phyloP scores from a whole-genome alignment of 2,888 invertebrate species.

The Amphipoea oculea region DNA sequence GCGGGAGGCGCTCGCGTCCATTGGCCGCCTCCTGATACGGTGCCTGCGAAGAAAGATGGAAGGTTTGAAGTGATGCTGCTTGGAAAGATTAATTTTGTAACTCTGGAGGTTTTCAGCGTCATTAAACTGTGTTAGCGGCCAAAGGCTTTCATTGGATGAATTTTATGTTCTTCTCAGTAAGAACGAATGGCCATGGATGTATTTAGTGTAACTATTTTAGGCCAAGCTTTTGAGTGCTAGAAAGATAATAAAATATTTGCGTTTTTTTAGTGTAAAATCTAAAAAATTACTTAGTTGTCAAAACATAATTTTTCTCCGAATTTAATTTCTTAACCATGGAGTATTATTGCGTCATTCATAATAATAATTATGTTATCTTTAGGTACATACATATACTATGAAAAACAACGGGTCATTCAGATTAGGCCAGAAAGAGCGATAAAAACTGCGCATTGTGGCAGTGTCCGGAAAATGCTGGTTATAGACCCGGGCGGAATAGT shows the following conservation, averaged over 20 bases:
- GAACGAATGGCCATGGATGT: neutral
- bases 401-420: conserved; percentile 41
- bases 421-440: conserved; percentile 42
- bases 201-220: neutral
- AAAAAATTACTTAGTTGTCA: neutral
- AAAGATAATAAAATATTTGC: neutral
- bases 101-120: neutral
- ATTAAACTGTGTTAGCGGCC: neutral
- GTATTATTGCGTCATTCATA: conserved; percentile 43
- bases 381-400: conserved; percentile 14
- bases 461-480: conserved; percentile 34
- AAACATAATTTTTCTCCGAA: conserved; percentile 17
- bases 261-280: neutral
- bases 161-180: neutral
- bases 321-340: conserved; percentile 24
- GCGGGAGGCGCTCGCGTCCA: conserved; percentile 95
- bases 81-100: neutral
- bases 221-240: neutral
- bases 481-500: neutral
- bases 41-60: conserved; percentile 70
- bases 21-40: conserved; percentile 91
- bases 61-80: neutral
- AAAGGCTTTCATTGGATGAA: neutral
- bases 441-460: conserved; percentile 30
- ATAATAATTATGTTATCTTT: conserved; percentile 31